Evolutionary conservation across 2,113 vertebrate species (phyloP), one percentile per base, ranked within the genome.

Genomic region (Tor tambroides): DNA sequence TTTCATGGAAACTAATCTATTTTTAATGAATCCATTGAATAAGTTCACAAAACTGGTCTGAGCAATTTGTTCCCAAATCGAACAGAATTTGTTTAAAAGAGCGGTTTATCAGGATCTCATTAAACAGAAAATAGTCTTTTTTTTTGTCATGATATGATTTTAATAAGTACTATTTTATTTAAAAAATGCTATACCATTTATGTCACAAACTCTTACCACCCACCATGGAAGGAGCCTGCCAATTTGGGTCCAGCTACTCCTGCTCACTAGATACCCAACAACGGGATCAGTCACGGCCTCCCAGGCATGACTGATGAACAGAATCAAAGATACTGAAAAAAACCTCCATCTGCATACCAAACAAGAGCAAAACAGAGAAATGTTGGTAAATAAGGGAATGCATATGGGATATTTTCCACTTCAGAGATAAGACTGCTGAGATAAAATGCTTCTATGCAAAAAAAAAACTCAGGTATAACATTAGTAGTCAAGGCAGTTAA

Each of bases 261-360:
- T 91, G 93, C 93, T 95, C 90, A 96, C 93, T 87, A 96, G 89
- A 85, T 94, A 95, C 17, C 92, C 95, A 6, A 95, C 23, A 74
- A 92, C 86, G 5, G 94, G 94, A 90, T 96, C 95, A 0, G 94
- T 94, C 83, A 95, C 87, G 0, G 95, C 94, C 23, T 95, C 95
- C 94, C 94, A 95, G 84, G 91, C 93, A 74, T 91, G 93, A 54
- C 94, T 95, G 71, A 95, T 78, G 80, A 95, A 96, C 9, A 95
- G 83, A 38, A 95, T 93, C 85, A 95, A 41, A 63, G 95, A 96
- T 4, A 92, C 91, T 0, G 92, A 91, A 83, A 90, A n/a, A 94
- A 0, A 93, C 91, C 83, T 96, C 90, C 92, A 96, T 75, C 94
- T 93, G 78, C 28, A 76, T 80, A 69, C 51, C 54, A 82, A 51